Evolutionary conservation across 1,140 invertebrate genomes (phyloP).

Genomic region (Conus ventricosus): DNA sequence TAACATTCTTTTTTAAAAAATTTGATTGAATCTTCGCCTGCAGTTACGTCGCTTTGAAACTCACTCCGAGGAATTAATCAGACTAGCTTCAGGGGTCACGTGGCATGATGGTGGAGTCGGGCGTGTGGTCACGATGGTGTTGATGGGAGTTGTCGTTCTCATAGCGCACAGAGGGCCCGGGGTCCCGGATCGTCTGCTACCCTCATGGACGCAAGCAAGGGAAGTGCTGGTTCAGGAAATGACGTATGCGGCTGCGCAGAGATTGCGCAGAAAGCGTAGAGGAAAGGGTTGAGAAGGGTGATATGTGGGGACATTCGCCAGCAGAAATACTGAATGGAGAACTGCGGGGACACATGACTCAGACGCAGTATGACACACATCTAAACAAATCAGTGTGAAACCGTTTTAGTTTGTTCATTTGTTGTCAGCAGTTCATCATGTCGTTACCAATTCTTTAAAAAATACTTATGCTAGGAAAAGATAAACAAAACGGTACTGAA

Average conservation of each 20-base stretch:
- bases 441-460: too few relatives aligned
- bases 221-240: constrained; percentile 13
- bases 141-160: not conserved
- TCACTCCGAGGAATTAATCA: not conserved
- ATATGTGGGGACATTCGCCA: constrained; percentile 31
- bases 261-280: constrained; percentile 40
- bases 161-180: not conserved
- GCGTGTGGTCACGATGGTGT: not conserved
- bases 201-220: constrained; percentile 12
- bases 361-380: constrained; percentile 21
- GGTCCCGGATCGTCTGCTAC: not conserved
- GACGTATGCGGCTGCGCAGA: constrained; percentile 36
- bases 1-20: too few relatives aligned
- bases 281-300: constrained; percentile 30
- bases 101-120: constrained; percentile 1
- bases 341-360: not conserved
- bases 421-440: too few relatives aligned
- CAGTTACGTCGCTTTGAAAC: too few relatives aligned
- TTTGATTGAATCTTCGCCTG: too few relatives aligned
- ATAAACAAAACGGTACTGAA: too few relatives aligned
- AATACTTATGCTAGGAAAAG: too few relatives aligned
- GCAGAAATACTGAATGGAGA: constrained; percentile 32
- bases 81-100: not conserved
- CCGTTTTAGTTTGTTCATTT: too few relatives aligned
- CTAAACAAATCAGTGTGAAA: not conserved